Evolutionary conservation across 2,888 invertebrate genomes (phyloP).

Genomic region (Chaetogeoica ovagalla): DNA sequence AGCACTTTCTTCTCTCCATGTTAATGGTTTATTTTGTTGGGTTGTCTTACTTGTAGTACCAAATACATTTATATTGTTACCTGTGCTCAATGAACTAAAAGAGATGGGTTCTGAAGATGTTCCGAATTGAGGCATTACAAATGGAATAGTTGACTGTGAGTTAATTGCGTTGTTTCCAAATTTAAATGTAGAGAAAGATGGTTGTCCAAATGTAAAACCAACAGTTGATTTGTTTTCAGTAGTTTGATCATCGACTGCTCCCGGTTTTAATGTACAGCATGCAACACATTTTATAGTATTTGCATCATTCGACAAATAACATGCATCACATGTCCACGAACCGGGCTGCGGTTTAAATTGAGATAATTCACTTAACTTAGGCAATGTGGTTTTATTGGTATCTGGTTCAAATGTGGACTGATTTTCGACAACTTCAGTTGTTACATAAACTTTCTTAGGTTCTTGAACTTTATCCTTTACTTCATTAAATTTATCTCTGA

Average conservation of each 20-base stretch:
- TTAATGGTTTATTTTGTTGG: constrained; percentile 23
- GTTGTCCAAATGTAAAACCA: constrained; percentile 38
- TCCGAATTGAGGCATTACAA: constrained; percentile 39
- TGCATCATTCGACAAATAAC: constrained; percentile 65
- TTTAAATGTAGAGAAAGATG: constrained; percentile 34
- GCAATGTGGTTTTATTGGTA: constrained; percentile 21
- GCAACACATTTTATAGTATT: constrained; percentile 66
- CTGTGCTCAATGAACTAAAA: constrained; percentile 30
- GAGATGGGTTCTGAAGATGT: not conserved
- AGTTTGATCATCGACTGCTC: constrained; percentile 12
- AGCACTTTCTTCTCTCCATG: constrained; percentile 50
- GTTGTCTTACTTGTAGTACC: not conserved
- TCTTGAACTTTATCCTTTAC: not conserved
- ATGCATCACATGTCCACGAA: constrained; percentile 62
- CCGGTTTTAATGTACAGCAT: constrained; percentile 61
- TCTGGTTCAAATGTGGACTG: constrained; percentile 54
- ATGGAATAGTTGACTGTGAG: constrained; percentile 21
- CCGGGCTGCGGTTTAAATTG: constrained; percentile 58
- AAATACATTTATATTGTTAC: constrained; percentile 12
- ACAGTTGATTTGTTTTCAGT: constrained; percentile 10
- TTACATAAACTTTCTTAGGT: not conserved
- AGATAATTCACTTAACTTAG: constrained; percentile 55
- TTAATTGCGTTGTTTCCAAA: constrained; percentile 21
- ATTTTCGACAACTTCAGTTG: constrained; percentile 40
- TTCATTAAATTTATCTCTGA: constrained; percentile 44